These are phyloP conservation scores for Trachelus iudaicus DNA, from an alignment of 2,888 invertebrate species.

Conservation along the genomic window DNA sequence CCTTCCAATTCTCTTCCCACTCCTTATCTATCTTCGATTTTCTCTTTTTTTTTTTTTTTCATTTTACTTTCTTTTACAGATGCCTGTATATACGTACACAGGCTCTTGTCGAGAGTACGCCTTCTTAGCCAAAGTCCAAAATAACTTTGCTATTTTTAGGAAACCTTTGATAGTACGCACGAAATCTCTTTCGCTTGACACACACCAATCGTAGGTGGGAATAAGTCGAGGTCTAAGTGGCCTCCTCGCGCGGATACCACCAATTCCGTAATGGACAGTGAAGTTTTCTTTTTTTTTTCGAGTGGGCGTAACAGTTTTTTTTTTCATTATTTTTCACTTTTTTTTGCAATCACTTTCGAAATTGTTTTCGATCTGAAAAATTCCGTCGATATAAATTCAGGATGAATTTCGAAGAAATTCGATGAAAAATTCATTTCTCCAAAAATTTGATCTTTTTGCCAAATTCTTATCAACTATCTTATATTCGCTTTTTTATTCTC, in stretches of 20 bases:
- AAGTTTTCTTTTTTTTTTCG: neutral
- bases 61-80: neutral
- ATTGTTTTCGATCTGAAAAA: too few species aligned
- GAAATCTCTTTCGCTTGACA: slow-evolving; percentile 1
- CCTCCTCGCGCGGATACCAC: neutral
- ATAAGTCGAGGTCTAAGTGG: neutral
- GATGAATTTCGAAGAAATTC: neutral
- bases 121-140: neutral
- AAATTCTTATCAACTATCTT: neutral
- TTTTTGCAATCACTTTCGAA: neutral
- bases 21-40: slow-evolving; percentile 20
- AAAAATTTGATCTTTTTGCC: neutral
- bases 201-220: neutral
- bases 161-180: slow-evolving; percentile 4
- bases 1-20: neutral
- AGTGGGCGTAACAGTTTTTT: neutral
- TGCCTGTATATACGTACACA: neutral
- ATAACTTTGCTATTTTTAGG: slow-evolving; percentile 3
- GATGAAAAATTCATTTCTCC: slow-evolving; percentile 9
- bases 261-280: neutral
- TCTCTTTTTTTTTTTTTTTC: slow-evolving; percentile 2
- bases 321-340: neutral
- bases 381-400: neutral
- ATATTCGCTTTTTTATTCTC: neutral
- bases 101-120: neutral